Evolutionary conservation across 2,888 invertebrate genomes (phyloP).

Genomic region (Ophion slaviceki): DNA sequence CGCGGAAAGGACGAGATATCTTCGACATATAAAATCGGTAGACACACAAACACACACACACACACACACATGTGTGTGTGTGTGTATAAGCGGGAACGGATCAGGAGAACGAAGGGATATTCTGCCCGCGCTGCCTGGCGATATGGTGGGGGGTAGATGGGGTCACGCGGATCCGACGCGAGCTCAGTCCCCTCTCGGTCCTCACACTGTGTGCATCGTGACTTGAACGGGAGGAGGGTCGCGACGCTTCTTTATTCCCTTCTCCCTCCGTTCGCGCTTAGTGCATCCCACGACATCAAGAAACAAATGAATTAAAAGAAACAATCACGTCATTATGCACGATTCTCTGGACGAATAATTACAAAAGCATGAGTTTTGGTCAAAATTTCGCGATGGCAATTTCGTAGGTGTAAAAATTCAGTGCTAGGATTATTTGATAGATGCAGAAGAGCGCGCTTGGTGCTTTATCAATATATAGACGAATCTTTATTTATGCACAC

Average conservation of each 20-base stretch:
- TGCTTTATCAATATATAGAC: background rate
- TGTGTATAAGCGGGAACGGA: conserved; percentile 4
- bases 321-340: background rate
- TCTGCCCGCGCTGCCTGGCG: conserved; percentile 25
- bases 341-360: background rate
- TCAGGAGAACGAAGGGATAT: conserved; percentile 40
- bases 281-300: background rate
- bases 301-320: conserved; percentile 1
- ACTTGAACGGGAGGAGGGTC: conserved; percentile 9
- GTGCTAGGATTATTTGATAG: background rate
- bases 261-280: conserved; percentile 1
- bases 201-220: conserved; percentile 60
- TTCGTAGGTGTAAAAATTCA: background rate
- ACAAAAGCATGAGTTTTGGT: no score
- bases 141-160: conserved; percentile 60
- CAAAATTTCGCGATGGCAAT: background rate
- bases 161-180: conserved; percentile 64
- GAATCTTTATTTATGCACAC: background rate
- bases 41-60: background rate
- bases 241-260: conserved; percentile 13
- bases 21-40: conserved; percentile 1
- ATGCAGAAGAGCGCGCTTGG: background rate
- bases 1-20: background rate
- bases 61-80: no score
- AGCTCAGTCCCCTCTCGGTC: conserved; percentile 69